phyloP scores from a whole-genome alignment of 2,113 vertebrate genomes.

The Anguilla japonica region DNA sequence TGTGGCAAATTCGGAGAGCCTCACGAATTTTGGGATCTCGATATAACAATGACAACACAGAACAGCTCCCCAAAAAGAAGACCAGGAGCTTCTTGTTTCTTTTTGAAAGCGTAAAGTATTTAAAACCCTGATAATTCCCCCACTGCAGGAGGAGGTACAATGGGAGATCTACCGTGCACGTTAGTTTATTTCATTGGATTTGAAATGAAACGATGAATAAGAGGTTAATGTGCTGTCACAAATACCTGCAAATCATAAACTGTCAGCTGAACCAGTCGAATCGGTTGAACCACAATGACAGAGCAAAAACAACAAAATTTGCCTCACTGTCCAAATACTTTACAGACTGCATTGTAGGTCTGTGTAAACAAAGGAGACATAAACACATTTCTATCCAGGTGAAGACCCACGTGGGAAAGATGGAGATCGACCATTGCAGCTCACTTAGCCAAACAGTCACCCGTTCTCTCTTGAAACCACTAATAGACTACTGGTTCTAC shows the following conservation, averaged over 20 bases:
- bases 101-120: background rate
- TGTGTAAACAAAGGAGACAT: too few species aligned
- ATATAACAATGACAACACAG: slow-evolving; percentile 1
- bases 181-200: too few species aligned
- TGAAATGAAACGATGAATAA: too few species aligned
- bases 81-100: background rate
- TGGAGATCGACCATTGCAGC: background rate
- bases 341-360: too few species aligned
- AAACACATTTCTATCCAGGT: too few species aligned
- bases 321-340: too few species aligned
- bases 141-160: background rate
- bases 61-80: slow-evolving; percentile 2
- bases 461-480: background rate
- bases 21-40: background rate
- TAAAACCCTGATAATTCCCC: background rate
- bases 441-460: background rate
- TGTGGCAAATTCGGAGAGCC: background rate
- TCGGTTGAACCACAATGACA: too few species aligned
- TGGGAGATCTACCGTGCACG: background rate
- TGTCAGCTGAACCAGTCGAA: too few species aligned
- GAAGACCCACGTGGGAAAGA: too few species aligned
- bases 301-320: too few species aligned
- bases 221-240: too few species aligned
- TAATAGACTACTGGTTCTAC: background rate
- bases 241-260: too few species aligned